Base-by-base conservation (phyloP, 2,113 vertebrate species). In the Petrocephalus microphthalmus region DNA sequence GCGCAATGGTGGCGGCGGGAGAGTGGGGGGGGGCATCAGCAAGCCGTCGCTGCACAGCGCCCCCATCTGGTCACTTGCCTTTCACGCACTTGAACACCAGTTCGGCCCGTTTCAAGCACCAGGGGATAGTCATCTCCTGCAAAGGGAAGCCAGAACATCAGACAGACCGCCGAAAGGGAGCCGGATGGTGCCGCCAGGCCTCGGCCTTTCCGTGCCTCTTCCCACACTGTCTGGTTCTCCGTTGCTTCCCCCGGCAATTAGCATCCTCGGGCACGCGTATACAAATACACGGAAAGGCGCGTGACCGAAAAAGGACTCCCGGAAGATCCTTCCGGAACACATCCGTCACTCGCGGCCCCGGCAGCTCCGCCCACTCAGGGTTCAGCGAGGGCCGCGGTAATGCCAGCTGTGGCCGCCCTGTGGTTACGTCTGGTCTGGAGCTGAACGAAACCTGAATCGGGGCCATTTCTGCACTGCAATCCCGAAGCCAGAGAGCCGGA, bases 41-140 rank as follows among this genome's bases (percentile, higher is more conserved):
- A 37, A 74, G 67, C 67, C 25, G 17, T 5, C 17, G 17, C 11
- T 19, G 33, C 71, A 42, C 33, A 33, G 71, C 71, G 7, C 33
- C 60, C 60, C 60, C 71, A 42, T 42, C 71, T 37, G 71, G 71
- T 42, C 71, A 78, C 33, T 19, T 1, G 96, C 98, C 98, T 98
- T 99, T 99, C 86, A 99, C 96, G 8, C 98, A 99, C 94, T 99
- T 99, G 93, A 99, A 99, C 15, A 99, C 97, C 25, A 96, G 93
- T 91, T 96, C 95, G 0, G 95, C 95, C 91, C 95, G 92, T 86
- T 96, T 96, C 6, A 96, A 93, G 88, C 95, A 96, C 95, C 95
- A 96, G 0, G 95, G 95, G 84, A 96, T 96, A 85, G 95, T 96
- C 95, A 96, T 96, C 89, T 96, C 95, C 95, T 96, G 91, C 47